A percentile compares a stretch with the other conserved stretches of the same genome.
Conservation (phyloP, 2,888 invertebrate species). For the Rhorus exstirpatorius region DNA sequence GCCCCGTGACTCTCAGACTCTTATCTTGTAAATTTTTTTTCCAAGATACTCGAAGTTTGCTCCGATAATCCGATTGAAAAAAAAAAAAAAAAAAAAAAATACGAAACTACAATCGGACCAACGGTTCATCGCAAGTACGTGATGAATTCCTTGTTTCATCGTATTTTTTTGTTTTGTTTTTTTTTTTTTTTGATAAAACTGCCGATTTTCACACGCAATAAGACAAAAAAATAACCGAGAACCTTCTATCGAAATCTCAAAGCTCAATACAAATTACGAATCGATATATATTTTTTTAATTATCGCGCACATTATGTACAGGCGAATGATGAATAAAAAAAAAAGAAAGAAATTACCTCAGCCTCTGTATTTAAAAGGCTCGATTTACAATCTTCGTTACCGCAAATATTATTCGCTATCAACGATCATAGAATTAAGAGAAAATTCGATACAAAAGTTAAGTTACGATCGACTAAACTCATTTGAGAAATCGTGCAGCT, state of each 20-base stretch:
- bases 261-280: conserved; percentile 29
- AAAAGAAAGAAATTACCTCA: conserved; percentile 16
- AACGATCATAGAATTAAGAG: conserved; percentile 14
- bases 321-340: conserved; percentile 19
- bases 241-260: conserved; percentile 47
- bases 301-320: conserved; percentile 19
- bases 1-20: conserved; percentile 48
- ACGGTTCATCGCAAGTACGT: conserved; percentile 33
- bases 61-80: conserved; percentile 5
- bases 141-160: conserved; percentile 53
- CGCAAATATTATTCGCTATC: conserved; percentile 9
- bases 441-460: too few species aligned
- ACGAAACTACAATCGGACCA: conserved; percentile 1
- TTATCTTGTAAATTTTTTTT: conserved; percentile 56
- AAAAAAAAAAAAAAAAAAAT: conserved; percentile 2
- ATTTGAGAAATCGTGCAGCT: background rate
- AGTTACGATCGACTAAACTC: background rate
- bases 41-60: conserved; percentile 64
- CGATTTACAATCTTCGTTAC: background rate
- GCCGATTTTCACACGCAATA: conserved; percentile 13
- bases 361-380: background rate
- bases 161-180: conserved; percentile 7
- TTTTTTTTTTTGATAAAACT: conserved; percentile 27
- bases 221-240: conserved; percentile 13
- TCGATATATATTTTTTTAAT: conserved; percentile 65